Base-by-base conservation (phyloP, 2,888 invertebrate species). In the Dinocampus coccinellae region DNA sequence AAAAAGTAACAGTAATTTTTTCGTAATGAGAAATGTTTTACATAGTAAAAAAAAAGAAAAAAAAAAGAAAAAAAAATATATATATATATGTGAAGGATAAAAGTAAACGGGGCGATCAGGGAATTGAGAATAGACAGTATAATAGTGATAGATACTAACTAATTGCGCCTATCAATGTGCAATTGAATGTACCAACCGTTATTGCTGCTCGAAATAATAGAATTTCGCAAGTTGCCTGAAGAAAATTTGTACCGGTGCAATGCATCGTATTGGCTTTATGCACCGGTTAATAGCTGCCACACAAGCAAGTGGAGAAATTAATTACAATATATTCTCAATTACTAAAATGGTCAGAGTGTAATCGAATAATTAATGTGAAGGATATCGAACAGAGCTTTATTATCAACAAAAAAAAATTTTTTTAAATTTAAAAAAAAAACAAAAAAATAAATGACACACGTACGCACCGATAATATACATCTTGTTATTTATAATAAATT, bases 401-500 rank as follows among this genome's bases (percentile, higher is more conserved):
- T 80, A 80, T 73, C 75, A 76, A 66, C 75, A 73, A 67, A 76
- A 75, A 78, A 68, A 70, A 68, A 77, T 75, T 4, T 4, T 29
- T 4, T 4, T 4, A 29, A 29, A 4, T 4, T 4, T 4, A 29
- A 76, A 77, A 73, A 75, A 77, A 55, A 78, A 47, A 74, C 63
- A 72, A 68, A 55, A 62, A 66, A 73, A 70, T 81, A 82, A 83
- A 80, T 77, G 76, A 83, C 79, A 84, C 83, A 84, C 83, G 77
- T 84, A 83, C 84, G 82, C 86, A 85, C 84, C 80, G 81, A 84
- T 71, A 80, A 78, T 80, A 85, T 85, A 83, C 83, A 85, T 83
- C 82, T 82, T 85, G 86, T 86, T 85, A 85, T 85, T 85, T 86
- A 82, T 85, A 86, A 86, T 86, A 85, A 85, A 85, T 77, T 71